These are phyloP conservation scores for Xestoiulus laeticollis DNA, from an alignment of 2,888 invertebrate species.

Conservation along the genomic window DNA sequence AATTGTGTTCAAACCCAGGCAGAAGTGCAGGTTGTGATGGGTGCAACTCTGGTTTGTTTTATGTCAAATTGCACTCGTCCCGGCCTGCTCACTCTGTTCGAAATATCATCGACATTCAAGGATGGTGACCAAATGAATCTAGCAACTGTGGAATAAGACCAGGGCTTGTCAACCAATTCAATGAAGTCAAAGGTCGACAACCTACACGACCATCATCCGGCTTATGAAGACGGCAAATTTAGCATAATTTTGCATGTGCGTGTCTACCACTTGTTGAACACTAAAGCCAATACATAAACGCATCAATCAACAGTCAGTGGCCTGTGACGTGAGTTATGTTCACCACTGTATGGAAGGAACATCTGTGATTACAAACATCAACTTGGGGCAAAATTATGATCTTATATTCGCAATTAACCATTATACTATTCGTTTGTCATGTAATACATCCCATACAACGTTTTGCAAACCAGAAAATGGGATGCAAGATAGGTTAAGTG, in stretches of 20 bases:
- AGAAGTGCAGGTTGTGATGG: slow-evolving; percentile 50
- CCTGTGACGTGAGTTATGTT: not conserved
- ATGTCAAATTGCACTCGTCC: slow-evolving; percentile 51
- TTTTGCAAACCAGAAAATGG: not conserved
- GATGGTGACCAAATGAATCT: no score
- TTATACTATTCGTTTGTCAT: not conserved
- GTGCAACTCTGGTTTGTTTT: slow-evolving; percentile 47
- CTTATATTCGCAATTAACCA: not conserved
- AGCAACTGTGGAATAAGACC: no score
- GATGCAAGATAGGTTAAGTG: not conserved
- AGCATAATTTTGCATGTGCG: not conserved
- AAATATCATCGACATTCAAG: not conserved
- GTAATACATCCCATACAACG: not conserved
- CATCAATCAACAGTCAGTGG: slow-evolving; percentile 11
- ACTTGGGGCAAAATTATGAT: not conserved
- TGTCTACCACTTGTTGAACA: slow-evolving; percentile 17
- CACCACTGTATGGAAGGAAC: not conserved
- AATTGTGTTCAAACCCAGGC: not conserved
- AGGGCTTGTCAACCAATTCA: no score
- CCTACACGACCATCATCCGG: not conserved
- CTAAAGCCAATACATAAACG: not conserved
- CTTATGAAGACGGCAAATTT: not conserved
- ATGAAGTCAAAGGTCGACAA: not conserved
- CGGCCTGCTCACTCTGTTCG: slow-evolving; percentile 47
- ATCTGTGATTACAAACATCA: not conserved